Conservation (phyloP, 2,888 invertebrate genomes). For the Amiota communis region DNA sequence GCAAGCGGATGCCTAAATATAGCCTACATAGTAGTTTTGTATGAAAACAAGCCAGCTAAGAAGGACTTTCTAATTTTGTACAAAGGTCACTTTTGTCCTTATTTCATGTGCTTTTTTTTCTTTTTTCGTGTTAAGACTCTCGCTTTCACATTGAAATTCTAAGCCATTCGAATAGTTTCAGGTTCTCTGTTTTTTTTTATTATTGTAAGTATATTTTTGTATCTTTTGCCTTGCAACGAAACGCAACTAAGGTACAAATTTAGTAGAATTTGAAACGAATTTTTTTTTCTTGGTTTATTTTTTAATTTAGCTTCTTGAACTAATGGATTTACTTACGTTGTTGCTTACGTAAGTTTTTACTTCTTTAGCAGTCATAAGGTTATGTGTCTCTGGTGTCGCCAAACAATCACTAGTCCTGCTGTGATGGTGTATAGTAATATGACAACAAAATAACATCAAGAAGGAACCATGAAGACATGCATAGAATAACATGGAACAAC, state of each 20-base stretch:
- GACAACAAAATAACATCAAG: neutral
- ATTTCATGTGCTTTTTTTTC: neutral
- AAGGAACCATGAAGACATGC: neutral
- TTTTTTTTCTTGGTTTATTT: slow-evolving; percentile 45
- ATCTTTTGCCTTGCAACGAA: no score
- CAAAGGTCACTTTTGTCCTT: slow-evolving; percentile 21
- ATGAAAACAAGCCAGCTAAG: neutral
- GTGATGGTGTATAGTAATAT: neutral
- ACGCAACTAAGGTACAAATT: no score
- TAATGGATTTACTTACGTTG: slow-evolving; percentile 56
- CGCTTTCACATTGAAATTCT: neutral
- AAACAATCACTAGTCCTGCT: slow-evolving; percentile 10
- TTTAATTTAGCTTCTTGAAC: slow-evolving; percentile 65
- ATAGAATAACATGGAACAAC: neutral
- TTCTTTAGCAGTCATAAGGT: neutral
- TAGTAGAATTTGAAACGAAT: no score
- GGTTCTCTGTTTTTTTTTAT: neutral
- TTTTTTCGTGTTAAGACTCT: neutral
- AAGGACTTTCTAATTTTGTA: neutral
- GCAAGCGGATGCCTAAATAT: slow-evolving; percentile 16
- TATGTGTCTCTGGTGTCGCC: slow-evolving; percentile 12
- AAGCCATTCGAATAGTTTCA: slow-evolving; percentile 1
- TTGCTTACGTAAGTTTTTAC: slow-evolving; percentile 59
- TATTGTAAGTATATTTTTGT: no score
- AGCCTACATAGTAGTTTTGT: neutral